These are phyloP conservation scores for Chaetophractus vellerosus DNA, from an alignment of 2,797 vertebrate genomes.

Conservation along the genomic window DNA sequence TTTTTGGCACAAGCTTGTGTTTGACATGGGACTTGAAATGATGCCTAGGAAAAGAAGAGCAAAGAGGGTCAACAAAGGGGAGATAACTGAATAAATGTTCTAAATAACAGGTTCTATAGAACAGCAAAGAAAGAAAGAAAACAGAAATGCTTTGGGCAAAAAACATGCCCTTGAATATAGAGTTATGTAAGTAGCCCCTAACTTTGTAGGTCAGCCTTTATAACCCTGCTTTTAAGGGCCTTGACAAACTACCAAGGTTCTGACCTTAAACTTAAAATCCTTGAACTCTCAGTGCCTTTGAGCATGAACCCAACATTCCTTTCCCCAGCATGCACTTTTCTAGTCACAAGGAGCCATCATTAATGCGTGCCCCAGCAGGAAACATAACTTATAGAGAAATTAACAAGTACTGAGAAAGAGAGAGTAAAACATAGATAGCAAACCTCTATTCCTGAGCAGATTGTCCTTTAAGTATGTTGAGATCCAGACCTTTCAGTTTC, in stretches of 20 bases:
- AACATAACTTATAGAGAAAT: conserved; percentile 58
- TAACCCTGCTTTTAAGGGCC: conserved; percentile 37
- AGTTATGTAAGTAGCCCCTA: conserved; percentile 61
- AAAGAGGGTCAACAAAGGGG: not conserved
- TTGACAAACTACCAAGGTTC: conserved; percentile 81
- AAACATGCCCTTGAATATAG: conserved; percentile 62
- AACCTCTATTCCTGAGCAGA: not conserved
- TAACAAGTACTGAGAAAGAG: conserved; percentile 71
- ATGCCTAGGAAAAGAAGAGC: not conserved
- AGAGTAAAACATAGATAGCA: conserved; percentile 21
- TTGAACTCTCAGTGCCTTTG: conserved; percentile 77
- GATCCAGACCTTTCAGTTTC: conserved; percentile 61
- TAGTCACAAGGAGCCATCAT: conserved; percentile 77
- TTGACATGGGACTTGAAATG: not conserved
- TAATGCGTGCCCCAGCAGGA: conserved; percentile 62
- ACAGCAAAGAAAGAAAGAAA: not conserved
- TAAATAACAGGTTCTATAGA: not conserved
- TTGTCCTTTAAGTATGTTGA: conserved; percentile 74
- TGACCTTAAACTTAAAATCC: conserved; percentile 86
- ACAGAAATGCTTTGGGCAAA: conserved; percentile 16
- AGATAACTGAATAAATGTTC: conserved; percentile 18
- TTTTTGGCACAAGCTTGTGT: not conserved
- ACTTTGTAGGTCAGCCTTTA: conserved; percentile 52
- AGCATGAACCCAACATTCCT: conserved; percentile 71
- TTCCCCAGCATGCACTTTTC: conserved; percentile 71